phyloP scores from a whole-genome alignment of 2,113 vertebrate genomes.

The Bos taurus region ARS-UCD2.0 NC_037331.1:28869001-28869500 shows the following conservation, averaged over 20 bases:
- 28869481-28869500: background rate
- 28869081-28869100: background rate
- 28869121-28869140: background rate
- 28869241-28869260: background rate
- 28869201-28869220: background rate
- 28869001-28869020: background rate
- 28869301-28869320: background rate
- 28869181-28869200: background rate
- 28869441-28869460: background rate
- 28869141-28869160: background rate
- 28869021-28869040: background rate
- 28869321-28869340: background rate
- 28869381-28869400: background rate
- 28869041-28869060: background rate
- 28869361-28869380: background rate
- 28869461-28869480: background rate
- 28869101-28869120: background rate
- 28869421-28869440: background rate
- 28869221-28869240: background rate
- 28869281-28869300: background rate
- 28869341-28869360: background rate
- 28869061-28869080: background rate
- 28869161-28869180: background rate
- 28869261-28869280: background rate
- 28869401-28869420: background rate